Percentiles rank a stretch among this genome's conserved stretches.
phyloP scores from a whole-genome alignment of 2,113 vertebrate genomes.

The Cyprinodon variegatus region DNA sequence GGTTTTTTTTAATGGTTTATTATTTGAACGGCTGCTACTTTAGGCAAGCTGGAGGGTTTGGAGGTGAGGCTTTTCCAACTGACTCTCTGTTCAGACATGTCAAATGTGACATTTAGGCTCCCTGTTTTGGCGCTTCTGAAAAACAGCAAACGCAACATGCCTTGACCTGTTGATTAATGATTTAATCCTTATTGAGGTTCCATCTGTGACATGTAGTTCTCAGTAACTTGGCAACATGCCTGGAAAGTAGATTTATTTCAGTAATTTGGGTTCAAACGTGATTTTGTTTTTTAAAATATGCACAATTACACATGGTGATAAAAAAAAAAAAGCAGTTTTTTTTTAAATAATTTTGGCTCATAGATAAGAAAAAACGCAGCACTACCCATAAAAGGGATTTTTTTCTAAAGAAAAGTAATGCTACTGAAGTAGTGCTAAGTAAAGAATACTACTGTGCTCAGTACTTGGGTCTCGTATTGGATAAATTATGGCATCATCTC shows the following conservation, averaged over 20 bases:
- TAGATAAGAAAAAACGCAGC: not conserved
- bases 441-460: too few relatives aligned
- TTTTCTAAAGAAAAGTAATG: too few relatives aligned
- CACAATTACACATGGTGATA: not conserved
- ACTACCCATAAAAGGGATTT: too few relatives aligned
- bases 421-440: too few relatives aligned
- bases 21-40: not conserved
- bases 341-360: not conserved
- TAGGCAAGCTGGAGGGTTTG: not conserved
- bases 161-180: not conserved
- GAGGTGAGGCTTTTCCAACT: not conserved
- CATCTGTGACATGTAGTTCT: not conserved
- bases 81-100: not conserved
- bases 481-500: too few relatives aligned
- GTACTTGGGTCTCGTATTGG: too few relatives aligned
- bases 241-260: not conserved
- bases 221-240: not conserved
- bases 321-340: not conserved
- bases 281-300: not conserved
- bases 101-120: not conserved
- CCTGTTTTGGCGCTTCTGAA: not conserved
- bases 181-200: not conserved
- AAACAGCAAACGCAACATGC: not conserved
- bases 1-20: not conserved
- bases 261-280: not conserved